A percentile compares a stretch with the other conserved stretches of the same genome.
phyloP scores from a whole-genome alignment of 2,113 vertebrate species.

The Stigmatopora nigra region DNA sequence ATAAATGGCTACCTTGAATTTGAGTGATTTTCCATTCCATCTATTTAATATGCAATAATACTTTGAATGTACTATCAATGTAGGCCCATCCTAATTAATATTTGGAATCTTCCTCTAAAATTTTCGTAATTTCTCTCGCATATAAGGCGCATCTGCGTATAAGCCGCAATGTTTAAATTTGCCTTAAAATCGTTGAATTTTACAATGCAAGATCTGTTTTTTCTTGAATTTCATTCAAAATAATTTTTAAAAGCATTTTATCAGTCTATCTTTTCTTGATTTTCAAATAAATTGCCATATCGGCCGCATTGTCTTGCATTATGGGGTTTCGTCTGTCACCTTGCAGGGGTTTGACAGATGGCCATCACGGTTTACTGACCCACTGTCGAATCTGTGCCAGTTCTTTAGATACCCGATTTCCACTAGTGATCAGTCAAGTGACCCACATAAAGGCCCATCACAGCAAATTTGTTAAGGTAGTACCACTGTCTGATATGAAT shows the following conservation, averaged over 20 bases:
- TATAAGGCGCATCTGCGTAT: too few species aligned
- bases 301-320: too few species aligned
- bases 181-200: too few species aligned
- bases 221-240: too few species aligned
- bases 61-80: background rate
- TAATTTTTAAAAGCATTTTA: too few species aligned
- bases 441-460: conserved; percentile 21
- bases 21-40: background rate
- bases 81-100: background rate
- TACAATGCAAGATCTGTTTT: too few species aligned
- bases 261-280: too few species aligned
- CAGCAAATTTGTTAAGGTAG: conserved; percentile 12
- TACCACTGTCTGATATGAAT: conserved; percentile 18
- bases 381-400: conserved; percentile 51
- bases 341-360: conserved; percentile 58
- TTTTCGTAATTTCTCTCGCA: too few species aligned
- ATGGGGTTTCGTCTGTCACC: too few species aligned
- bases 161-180: too few species aligned
- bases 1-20: background rate
- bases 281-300: too few species aligned
- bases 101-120: background rate
- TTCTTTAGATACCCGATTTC: conserved; percentile 11
- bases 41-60: background rate
- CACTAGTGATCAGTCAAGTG: conserved; percentile 15
- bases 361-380: conserved; percentile 33